phyloP scores from a whole-genome alignment of 2,888 invertebrate genomes.

The Phaedon cochleariae region DNA sequence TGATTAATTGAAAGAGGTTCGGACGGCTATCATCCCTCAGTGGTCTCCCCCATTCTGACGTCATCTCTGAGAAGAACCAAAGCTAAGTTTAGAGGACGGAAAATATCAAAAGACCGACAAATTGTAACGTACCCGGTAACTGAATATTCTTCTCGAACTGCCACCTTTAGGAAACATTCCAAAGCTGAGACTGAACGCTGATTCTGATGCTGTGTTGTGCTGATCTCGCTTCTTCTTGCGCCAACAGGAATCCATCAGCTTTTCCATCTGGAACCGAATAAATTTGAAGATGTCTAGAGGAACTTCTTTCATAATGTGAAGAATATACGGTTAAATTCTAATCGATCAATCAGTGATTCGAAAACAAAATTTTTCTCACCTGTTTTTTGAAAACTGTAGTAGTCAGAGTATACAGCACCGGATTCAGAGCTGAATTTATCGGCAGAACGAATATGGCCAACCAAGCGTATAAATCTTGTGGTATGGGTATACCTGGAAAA shows the following conservation, averaged over 20 bases:
- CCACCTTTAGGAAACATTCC: constrained; percentile 60
- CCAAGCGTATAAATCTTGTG: constrained; percentile 68
- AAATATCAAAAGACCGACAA: constrained; percentile 24
- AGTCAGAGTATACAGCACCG: constrained; percentile 69
- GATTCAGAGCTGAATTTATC: constrained; percentile 70
- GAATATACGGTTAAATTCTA: too few species aligned
- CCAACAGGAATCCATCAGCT: constrained; percentile 54
- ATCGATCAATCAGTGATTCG: background rate
- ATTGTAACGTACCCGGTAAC: constrained; percentile 55
- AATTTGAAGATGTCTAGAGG: too few species aligned
- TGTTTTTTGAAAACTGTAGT: constrained; percentile 70
- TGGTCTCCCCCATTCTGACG: too few species aligned
- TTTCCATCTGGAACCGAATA: constrained; percentile 48
- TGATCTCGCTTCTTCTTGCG: constrained; percentile 49
- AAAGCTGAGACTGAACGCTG: constrained; percentile 63
- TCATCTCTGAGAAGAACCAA: too few species aligned
- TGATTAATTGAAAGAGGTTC: too few species aligned
- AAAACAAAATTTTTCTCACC: constrained; percentile 46
- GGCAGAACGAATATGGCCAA: constrained; percentile 69
- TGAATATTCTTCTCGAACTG: constrained; percentile 56
- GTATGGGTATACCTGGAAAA: constrained; percentile 64
- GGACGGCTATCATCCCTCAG: too few species aligned
- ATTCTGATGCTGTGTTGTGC: constrained; percentile 61
- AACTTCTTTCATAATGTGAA: too few species aligned
- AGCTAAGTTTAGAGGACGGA: background rate